Percentiles rank a stretch among this genome's conserved stretches.
These are phyloP conservation scores for Mugil cephalus DNA, from an alignment of 2,113 vertebrate genomes.

Conservation along the genomic window DNA sequence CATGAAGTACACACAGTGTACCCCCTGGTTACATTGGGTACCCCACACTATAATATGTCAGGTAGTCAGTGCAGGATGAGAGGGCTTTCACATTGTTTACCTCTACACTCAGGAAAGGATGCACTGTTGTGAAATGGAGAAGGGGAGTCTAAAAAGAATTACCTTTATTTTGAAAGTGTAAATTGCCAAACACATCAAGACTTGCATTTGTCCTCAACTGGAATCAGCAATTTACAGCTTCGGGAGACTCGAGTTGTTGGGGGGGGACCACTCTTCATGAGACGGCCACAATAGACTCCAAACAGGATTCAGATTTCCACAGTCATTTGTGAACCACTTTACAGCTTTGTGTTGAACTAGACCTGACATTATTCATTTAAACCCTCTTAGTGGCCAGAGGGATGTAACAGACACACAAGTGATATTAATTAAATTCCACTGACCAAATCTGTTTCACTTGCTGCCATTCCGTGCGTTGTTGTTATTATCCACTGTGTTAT, in stretches of 20 bases:
- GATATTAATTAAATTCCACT: no score
- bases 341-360: slow-evolving; percentile 16
- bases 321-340: slow-evolving; percentile 28
- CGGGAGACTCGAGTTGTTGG: not conserved
- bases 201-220: not conserved
- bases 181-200: not conserved
- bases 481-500: no score
- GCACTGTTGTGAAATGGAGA: not conserved
- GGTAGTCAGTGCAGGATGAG: slow-evolving; percentile 32
- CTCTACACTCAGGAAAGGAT: not conserved
- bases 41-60: slow-evolving; percentile 46
- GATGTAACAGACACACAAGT: not conserved
- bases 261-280: not conserved
- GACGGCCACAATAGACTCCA: slow-evolving; percentile 8
- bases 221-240: not conserved
- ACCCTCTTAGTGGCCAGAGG: not conserved
- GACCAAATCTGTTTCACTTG: no score
- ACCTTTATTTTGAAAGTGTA: not conserved
- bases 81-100: not conserved
- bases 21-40: slow-evolving; percentile 28
- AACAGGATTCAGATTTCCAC: slow-evolving; percentile 31
- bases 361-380: slow-evolving; percentile 17
- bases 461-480: no score
- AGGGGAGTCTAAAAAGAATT: not conserved
- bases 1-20: slow-evolving; percentile 18